Evolutionary conservation across 2,888 invertebrate species (phyloP), one percentile per base, ranked within the genome.

Genomic region (Spisula solida): DNA sequence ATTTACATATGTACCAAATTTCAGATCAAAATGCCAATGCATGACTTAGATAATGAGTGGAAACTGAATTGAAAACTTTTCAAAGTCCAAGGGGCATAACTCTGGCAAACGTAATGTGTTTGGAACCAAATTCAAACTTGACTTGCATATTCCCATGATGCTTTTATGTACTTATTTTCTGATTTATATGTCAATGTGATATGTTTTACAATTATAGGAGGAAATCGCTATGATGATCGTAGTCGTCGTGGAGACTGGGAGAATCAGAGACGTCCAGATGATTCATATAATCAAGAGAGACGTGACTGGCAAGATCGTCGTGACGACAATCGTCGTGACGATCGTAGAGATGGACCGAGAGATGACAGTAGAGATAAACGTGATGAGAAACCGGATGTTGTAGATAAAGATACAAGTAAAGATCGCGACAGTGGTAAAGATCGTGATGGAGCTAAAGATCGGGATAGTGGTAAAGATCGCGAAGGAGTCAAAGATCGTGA

Each of bases 171-270:
- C n/a, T n/a, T n/a, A n/a, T n/a, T n/a, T n/a, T n/a, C 56, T 56
- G 20, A 16, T 56, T 18, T 20, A 56, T 56, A 5, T n/a, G 6
- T 18, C 18, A 20, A 20, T 16, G 20, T 56, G 14, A 18, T 18
- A 56, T 20, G 20, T 1, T 6, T 25, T 25, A 25, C 25, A n/a
- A 8, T n/a, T 31, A 29, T 25, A 90, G 88, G 84, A 86, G 92
- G 93, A 60, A 90, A 89, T 6, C 86, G 93, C 34, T 94, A 89
- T 86, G 92, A 92, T 47, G 94, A 94, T 14, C 85, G 92, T 70
- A 90, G 93, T 83, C 86, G 93, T 14, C 87, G 93, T 29, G 90
- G 92, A 5, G 93, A 94, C 0, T 93, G 93, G 92, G 93, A 93
- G 55, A 88, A 82, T 16, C 88, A 91, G 80, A 88, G 91, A 80